Evolutionary conservation across 2,113 vertebrate genomes (phyloP), one percentile per base, ranked within the genome.

Genomic region (Trichechus manatus): DNA sequence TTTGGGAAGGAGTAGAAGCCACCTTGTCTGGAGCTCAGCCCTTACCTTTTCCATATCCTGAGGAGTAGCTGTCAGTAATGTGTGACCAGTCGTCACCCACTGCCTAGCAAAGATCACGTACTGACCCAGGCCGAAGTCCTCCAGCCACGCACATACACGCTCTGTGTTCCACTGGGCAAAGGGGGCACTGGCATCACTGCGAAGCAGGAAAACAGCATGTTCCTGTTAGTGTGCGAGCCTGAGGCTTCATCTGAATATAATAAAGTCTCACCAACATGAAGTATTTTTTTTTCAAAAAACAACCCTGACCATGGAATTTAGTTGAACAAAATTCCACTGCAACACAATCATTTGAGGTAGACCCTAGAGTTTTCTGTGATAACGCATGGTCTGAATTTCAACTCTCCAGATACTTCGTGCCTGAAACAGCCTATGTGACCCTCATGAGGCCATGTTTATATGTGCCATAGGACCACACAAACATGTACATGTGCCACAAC

Each of bases 41-140:
- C 97, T 97, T 98, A 99, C 99, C 99, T 99, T 99, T 98, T 99
- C 99, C 98, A 99, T 98, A 78, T 99, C 99, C 98, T 99, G 99
- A 79, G 99, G 99, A 4, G 99, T 99, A 0, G 99, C 99, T 66
- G 99, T 99, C 36, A 99, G 96, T 72, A 99, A 98, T 0, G 99
- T 99, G 97, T 99, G 99, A 78, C 99, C 99, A 39, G 98, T 99
- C 9, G 98, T 99, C 85, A 99, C 99, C 99, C 99, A 99, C 96
- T 99, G 99, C 93, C 99, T 99, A 47, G 99, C 99, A 96, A 99
- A 99, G 97, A 99, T 99, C 96, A 99, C 99, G 0, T 99, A 99
- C 96, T 99, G 99, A 83, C 99, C 99, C 0, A 99, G 98, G 33
- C 99, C 99, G 5, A 99, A 99, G 97, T 99, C 99, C 97, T 99